phyloP scores from a whole-genome alignment of 2,888 invertebrate genomes.

The Nipponacmea schrenckii region DNA sequence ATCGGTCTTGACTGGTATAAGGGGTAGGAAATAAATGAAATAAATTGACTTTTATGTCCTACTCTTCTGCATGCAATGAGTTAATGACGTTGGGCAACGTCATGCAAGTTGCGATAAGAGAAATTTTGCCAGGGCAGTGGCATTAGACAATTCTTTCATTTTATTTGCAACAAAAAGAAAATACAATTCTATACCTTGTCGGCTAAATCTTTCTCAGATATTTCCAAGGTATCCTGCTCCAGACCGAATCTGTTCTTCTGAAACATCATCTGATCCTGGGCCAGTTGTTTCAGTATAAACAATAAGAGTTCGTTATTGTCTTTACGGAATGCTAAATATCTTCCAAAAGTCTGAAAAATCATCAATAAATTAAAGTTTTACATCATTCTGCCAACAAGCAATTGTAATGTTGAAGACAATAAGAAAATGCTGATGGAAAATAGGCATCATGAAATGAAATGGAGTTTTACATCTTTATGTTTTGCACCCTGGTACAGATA shows the following conservation, averaged over 20 bases:
- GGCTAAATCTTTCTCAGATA: slow-evolving; percentile 84
- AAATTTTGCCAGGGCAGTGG: no score
- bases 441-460: not conserved
- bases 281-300: slow-evolving; percentile 92
- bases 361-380: slow-evolving; percentile 13
- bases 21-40: not conserved
- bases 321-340: slow-evolving; percentile 91
- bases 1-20: no score
- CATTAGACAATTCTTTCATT: no score
- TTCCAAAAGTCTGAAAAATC: slow-evolving; percentile 83
- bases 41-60: not conserved
- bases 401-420: not conserved
- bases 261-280: slow-evolving; percentile 89
- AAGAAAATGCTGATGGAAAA: not conserved
- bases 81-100: no score
- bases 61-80: no score
- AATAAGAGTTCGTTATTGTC: slow-evolving; percentile 96
- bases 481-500: no score
- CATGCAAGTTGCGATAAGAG: no score
- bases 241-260: slow-evolving; percentile 69
- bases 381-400: not conserved
- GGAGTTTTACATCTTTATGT: not conserved
- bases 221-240: slow-evolving; percentile 79
- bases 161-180: no score
- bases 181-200: slow-evolving; percentile 73